Conservation (phyloP, 2,797 vertebrate species). For the Sebastiscus tertius region DNA sequence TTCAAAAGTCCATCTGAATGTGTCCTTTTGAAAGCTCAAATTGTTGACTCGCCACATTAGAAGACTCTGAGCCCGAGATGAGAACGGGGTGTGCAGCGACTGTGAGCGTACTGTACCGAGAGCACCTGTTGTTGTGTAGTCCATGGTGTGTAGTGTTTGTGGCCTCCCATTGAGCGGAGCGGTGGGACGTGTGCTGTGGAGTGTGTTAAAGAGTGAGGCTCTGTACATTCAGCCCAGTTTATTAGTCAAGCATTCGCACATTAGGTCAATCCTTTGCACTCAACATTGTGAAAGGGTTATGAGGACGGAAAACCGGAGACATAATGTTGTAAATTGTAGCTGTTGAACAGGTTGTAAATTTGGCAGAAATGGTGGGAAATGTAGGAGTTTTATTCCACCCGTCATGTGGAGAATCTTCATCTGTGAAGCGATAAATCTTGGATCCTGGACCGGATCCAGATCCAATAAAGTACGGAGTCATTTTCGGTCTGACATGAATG, state of each 20-base stretch:
- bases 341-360: background rate
- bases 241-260: slow-evolving; percentile 31
- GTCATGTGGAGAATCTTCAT: background rate
- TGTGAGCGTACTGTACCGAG: slow-evolving; percentile 59
- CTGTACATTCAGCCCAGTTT: slow-evolving; percentile 27
- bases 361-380: background rate
- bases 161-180: slow-evolving; percentile 16
- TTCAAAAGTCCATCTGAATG: slow-evolving; percentile 83
- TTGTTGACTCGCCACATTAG: slow-evolving; percentile 69
- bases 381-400: background rate
- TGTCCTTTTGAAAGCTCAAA: slow-evolving; percentile 75
- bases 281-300: background rate
- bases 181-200: slow-evolving; percentile 36
- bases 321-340: background rate
- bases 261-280: background rate
- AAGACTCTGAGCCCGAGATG: slow-evolving; percentile 53
- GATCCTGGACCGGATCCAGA: background rate
- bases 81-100: slow-evolving; percentile 6
- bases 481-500: no score
- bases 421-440: background rate
- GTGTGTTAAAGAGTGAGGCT: slow-evolving; percentile 28
- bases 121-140: slow-evolving; percentile 67
- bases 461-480: background rate
- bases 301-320: background rate
- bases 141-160: slow-evolving; percentile 41